Conservation (phyloP, 2,113 vertebrate genomes). For the Brevimyrus niger region DNA sequence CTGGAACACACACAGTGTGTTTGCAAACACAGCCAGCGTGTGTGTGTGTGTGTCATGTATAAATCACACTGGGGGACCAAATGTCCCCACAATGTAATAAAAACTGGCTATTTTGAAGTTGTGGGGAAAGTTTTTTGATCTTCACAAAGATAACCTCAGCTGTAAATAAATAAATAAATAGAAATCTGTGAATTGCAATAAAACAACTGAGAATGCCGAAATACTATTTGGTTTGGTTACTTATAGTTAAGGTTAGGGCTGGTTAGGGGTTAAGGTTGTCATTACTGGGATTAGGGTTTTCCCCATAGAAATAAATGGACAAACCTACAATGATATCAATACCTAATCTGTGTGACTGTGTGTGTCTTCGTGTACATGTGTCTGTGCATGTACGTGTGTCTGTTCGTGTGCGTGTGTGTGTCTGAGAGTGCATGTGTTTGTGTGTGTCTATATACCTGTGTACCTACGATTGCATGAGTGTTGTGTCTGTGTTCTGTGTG, state of each 20-base stretch:
- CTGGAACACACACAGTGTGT: neutral
- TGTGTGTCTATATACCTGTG: too few species aligned
- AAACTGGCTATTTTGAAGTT: neutral
- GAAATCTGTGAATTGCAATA: too few species aligned
- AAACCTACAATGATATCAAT: neutral
- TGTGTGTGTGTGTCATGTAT: neutral
- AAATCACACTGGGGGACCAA: neutral
- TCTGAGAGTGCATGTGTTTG: too few species aligned
- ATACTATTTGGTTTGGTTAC: neutral
- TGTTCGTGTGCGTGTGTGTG: neutral
- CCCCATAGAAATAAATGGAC: neutral
- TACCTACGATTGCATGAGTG: neutral
- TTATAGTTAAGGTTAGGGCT: neutral
- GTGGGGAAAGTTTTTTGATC: neutral
- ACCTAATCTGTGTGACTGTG: neutral
- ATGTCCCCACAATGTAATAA: neutral
- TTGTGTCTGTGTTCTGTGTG: neutral
- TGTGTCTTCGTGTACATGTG: neutral
- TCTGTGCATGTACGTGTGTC: neutral
- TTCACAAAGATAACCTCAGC: neutral
- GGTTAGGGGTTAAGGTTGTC: neutral
- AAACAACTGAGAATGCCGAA: neutral
- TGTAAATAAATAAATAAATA: too few species aligned
- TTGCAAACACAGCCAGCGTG: neutral
- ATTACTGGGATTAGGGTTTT: neutral